Base-by-base conservation (phyloP, 2,797 vertebrate species). In the Rhabdomys pumilio region DNA sequence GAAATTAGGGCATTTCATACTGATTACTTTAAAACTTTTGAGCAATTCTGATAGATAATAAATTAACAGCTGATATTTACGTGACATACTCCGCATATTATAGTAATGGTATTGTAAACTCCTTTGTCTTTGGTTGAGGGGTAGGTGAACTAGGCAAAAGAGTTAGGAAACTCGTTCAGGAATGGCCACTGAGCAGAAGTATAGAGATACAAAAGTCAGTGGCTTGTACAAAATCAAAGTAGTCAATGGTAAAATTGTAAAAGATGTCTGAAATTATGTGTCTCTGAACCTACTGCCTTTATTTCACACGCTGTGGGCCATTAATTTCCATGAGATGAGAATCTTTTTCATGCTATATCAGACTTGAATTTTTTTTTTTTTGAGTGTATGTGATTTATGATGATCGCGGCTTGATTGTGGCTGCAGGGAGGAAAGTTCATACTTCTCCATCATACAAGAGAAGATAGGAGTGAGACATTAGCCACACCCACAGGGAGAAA, bases 161-260 rank as follows among this genome's bases (percentile, higher is more conserved):
- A 83, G 50, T 17, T 22, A 2, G 20, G 44, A 79, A 53, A 55
- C 19, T 81, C 75, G 82, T 65, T 90, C 41, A 91, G 53, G 76
- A 26, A 47, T 91, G 61, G 20, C 6, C 26, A 13, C 12, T 22
- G n/a, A 76, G 19, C 34, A 47, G 67, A 90, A 81, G 41, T 22
- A 41, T 0, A 92, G 41, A 87, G 59, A 61, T 9, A 7, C 8
- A 81, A 77, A 19, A 92, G 47, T 50, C 53, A 67, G 53, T 61
- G 22, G 1, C 55, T 89, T 82, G 41, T 50, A 80, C 24, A 77
- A n/a, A 61, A 90, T 47, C 1, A 22, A 67, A n/a, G 20, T 76
- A 61, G 53, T 67, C 89, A 94, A 1, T 84, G 82, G 63, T 94
- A 79, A 96, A 84, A 93, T 67, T 95, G 47, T 85, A 88, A 89